Evolutionary conservation across 2,797 vertebrate genomes (phyloP).

Genomic region (Chanos chanos): DNA sequence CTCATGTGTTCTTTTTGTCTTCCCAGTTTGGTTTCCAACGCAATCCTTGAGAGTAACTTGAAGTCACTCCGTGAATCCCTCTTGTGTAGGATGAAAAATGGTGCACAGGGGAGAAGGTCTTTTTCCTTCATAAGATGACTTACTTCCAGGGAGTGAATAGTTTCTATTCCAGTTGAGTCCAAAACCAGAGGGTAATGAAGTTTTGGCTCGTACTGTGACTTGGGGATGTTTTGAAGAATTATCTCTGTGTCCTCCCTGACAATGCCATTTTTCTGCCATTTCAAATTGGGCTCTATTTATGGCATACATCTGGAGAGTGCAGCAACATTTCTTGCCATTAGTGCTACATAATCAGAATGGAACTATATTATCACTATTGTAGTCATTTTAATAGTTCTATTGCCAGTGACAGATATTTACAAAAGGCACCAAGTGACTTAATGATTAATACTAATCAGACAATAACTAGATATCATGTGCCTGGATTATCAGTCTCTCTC

Average conservation of each 20-base stretch:
- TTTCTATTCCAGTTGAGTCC: constrained; percentile 33
- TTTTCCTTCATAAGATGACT: constrained; percentile 42
- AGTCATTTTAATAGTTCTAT: no score
- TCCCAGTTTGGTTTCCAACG: not conserved
- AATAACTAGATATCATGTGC: no score
- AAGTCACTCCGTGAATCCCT: constrained; percentile 11
- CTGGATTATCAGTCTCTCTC: no score
- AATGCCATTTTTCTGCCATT: constrained; percentile 42
- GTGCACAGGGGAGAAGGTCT: constrained; percentile 33
- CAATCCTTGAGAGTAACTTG: constrained; percentile 1
- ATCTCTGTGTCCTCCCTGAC: constrained; percentile 39
- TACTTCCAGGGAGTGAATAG: constrained; percentile 46
- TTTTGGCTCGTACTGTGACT: constrained; percentile 34
- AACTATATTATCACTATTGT: not conserved
- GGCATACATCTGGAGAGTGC: constrained; percentile 25
- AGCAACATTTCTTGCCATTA: constrained; percentile 9
- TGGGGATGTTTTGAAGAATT: constrained; percentile 38
- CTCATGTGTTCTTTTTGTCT: not conserved
- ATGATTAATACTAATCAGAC: no score
- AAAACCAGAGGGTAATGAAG: constrained; percentile 43
- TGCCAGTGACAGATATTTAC: no score
- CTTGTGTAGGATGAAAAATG: constrained; percentile 34
- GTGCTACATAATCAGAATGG: constrained; percentile 12
- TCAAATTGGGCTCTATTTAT: constrained; percentile 42
- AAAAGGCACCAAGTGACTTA: no score